phyloP scores from a whole-genome alignment of 2,113 vertebrate genomes.

The Miniopterus natalensis region DNA sequence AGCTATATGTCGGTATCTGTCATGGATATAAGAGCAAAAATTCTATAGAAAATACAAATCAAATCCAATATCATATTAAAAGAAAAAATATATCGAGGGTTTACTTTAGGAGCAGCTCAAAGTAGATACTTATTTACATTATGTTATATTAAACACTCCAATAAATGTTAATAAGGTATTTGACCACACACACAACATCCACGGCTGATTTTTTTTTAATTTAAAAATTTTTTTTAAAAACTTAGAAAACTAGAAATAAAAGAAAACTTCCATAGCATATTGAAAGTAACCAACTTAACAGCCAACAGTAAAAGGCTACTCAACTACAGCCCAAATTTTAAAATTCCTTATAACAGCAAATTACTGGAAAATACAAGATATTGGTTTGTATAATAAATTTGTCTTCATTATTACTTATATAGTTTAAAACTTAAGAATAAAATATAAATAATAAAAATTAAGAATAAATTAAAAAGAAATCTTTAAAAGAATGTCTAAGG shows the following conservation, averaged over 20 bases:
- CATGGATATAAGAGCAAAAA: conserved; percentile 21
- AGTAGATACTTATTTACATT: not conserved
- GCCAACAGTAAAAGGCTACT: not conserved
- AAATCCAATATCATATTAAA: conserved; percentile 22
- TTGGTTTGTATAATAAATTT: not conserved
- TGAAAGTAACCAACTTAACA: not conserved
- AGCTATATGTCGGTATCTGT: not conserved
- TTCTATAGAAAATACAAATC: not conserved
- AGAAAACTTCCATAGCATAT: not conserved
- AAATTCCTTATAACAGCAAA: conserved; percentile 2
- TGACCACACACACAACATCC: not conserved
- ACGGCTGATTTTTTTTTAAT: not conserved
- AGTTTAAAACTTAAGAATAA: conserved; percentile 2
- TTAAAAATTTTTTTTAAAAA: not conserved
- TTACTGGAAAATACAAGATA: not conserved
- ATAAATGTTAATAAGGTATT: not conserved
- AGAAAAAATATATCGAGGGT: not conserved
- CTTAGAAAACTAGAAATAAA: not conserved
- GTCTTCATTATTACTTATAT: not conserved
- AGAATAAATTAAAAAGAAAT: not conserved
- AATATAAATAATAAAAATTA: not conserved
- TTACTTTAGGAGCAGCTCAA: not conserved
- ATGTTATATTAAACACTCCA: not conserved
- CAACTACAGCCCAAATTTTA: not conserved
- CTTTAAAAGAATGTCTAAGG: not conserved